phyloP scores from a whole-genome alignment of 1,140 invertebrate species.

The Parapsyche elsis region DNA sequence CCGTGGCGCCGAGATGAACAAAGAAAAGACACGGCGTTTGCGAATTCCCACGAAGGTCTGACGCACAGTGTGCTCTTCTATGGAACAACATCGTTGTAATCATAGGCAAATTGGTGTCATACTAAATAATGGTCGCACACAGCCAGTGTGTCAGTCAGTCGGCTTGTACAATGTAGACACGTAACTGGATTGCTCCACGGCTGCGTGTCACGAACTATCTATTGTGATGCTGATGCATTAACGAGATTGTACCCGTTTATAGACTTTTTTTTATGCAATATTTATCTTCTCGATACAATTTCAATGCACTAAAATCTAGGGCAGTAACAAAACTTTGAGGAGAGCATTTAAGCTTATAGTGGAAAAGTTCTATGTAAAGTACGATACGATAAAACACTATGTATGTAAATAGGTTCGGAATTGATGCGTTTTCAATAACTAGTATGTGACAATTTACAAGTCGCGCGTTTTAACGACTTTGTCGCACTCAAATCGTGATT shows the following conservation, averaged over 20 bases:
- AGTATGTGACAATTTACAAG: too few relatives aligned
- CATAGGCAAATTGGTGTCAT: constrained; percentile 13
- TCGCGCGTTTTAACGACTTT: too few relatives aligned
- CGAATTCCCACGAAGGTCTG: too few relatives aligned
- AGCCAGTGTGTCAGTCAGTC: constrained; percentile 25
- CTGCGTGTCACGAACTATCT: constrained; percentile 13
- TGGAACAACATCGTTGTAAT: neutral
- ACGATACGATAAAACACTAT: neutral
- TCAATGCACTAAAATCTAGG: too few relatives aligned
- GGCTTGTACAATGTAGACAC: too few relatives aligned
- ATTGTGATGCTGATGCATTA: neutral
- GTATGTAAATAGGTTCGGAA: neutral
- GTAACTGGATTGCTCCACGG: neutral
- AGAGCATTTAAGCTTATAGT: too few relatives aligned
- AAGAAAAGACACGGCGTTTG: neutral
- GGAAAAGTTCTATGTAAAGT: too few relatives aligned
- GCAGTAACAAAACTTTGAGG: too few relatives aligned
- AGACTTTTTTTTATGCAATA: too few relatives aligned
- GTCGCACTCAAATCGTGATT: too few relatives aligned
- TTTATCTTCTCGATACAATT: neutral
- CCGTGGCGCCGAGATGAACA: neutral
- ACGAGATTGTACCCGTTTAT: neutral
- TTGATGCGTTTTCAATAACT: too few relatives aligned
- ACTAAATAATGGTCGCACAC: neutral
- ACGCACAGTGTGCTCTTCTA: neutral